Base-by-base conservation (phyloP, 1,140 invertebrate genomes). In the Drosophila dunni region DNA sequence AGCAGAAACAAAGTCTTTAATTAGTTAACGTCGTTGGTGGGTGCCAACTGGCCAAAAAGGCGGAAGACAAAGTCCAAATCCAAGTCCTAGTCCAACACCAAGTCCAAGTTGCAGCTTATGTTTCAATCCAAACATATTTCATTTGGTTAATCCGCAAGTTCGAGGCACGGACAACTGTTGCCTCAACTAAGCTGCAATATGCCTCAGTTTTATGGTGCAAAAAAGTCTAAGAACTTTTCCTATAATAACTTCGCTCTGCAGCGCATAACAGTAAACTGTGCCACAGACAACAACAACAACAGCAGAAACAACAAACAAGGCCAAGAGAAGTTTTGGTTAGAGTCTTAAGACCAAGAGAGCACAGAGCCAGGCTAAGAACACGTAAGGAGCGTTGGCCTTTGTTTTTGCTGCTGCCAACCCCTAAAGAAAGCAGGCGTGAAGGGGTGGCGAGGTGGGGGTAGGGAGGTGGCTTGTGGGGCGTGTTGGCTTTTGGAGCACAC, bases 191-290 rank as follows among this genome's bases (percentile, higher is more conserved):
- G 33, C 13, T 29, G 20, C 36, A 15, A 53, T 15, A 10, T 11
- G 29, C 10, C 45, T 17, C 4, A 3, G n/a, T 58, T 71, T 58
- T 44, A 60, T 66, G 36, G 29, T 34, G 44, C 24, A 38, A 29
- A 40, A 48, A 61, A 64, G 58, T 60, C 54, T 56, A 60, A 48
- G 51, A 62, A 61, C 51, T 54, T 72, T 65, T 65, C 50, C 45
- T 38, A 66, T 73, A 73, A 73, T 45, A 66, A 54, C 64, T 68
- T 68, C 51, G 3, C 24, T 34, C 33, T 73, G 48, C 50, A 61
- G 56, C 63, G 54, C 51, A 71, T 56, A 64, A 56, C 65, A 67
- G 44, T 72, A 89, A 89, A 89, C 67, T 89, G 84, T 84, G 84
- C 84, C 84, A 89, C 78, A 81, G 77, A 80, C 76, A 86, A 81